Percentiles rank a stretch among this genome's conserved stretches.
These are phyloP conservation scores for Hippocampus zosterae DNA, from an alignment of 2,113 vertebrate genomes.

Conservation along the genomic window DNA sequence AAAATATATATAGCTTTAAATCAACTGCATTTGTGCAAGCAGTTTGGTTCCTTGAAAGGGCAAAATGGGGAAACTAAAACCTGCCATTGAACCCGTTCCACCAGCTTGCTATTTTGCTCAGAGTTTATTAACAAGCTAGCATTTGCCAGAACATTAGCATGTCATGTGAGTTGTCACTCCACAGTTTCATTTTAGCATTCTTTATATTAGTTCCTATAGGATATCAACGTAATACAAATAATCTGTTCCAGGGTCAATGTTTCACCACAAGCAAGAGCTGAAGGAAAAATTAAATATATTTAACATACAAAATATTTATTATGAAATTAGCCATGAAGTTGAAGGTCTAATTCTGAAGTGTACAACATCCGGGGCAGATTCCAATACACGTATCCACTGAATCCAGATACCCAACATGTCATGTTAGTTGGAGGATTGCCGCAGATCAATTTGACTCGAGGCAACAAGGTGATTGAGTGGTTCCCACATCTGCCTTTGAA, in stretches of 20 bases:
- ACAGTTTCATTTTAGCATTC: background rate
- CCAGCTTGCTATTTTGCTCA: background rate
- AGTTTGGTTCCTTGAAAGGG: background rate
- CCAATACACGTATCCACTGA: background rate
- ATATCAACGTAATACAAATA: background rate
- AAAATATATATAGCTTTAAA: background rate
- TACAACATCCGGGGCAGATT: background rate
- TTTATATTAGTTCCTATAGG: background rate
- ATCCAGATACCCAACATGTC: background rate
- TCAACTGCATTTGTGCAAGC: background rate
- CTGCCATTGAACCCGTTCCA: background rate
- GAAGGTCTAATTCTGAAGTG: background rate
- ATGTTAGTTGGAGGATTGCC: background rate
- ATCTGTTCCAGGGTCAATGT: background rate
- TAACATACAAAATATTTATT: background rate
- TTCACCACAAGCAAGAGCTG: background rate
- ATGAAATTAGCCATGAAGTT: background rate
- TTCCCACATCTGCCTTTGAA: background rate
- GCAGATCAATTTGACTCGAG: background rate
- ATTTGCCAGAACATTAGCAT: background rate
- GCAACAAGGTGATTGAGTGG: background rate
- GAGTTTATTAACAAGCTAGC: background rate
- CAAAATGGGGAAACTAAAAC: background rate
- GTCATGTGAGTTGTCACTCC: background rate
- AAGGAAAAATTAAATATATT: background rate